A percentile compares a stretch with the other conserved stretches of the same genome.
phyloP scores from a whole-genome alignment of 2,797 vertebrate genomes.

The Karalla daura region DNA sequence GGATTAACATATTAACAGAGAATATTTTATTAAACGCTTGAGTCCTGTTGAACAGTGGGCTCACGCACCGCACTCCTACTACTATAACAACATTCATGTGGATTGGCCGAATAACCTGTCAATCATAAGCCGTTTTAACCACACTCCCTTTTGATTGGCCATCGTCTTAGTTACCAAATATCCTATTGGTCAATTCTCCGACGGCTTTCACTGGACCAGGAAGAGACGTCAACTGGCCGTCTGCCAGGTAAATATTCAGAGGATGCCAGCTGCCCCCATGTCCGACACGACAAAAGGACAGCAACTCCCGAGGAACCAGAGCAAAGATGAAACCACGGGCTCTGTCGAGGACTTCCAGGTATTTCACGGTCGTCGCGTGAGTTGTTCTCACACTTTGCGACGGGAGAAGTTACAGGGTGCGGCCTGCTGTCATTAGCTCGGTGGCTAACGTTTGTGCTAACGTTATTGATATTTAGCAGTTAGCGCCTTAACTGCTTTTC shows the following conservation, averaged over 20 bases:
- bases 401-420: conserved; percentile 62
- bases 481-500: conserved; percentile 30
- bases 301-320: conserved; percentile 54
- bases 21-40: not conserved
- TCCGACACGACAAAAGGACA: conserved; percentile 50
- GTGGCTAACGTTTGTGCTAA: conserved; percentile 55
- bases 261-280: conserved; percentile 61
- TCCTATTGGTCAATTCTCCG: conserved; percentile 59
- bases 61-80: not conserved
- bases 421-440: conserved; percentile 73
- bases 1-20: not conserved
- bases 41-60: not conserved
- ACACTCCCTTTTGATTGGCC: conserved; percentile 50
- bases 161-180: not conserved
- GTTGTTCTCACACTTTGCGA: conserved; percentile 21
- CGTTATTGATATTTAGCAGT: conserved; percentile 40
- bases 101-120: conserved; percentile 37
- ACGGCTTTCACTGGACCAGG: conserved; percentile 46
- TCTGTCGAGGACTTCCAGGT: conserved; percentile 59
- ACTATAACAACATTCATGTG: conserved; percentile 40
- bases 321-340: conserved; percentile 72
- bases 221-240: conserved; percentile 61
- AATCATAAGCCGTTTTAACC: not conserved
- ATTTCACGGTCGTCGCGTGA: not conserved
- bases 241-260: conserved; percentile 74